These are phyloP conservation scores for Dolichomitus sp. DNA, from an alignment of 2,888 invertebrate species.

Conservation along the genomic window DNA sequence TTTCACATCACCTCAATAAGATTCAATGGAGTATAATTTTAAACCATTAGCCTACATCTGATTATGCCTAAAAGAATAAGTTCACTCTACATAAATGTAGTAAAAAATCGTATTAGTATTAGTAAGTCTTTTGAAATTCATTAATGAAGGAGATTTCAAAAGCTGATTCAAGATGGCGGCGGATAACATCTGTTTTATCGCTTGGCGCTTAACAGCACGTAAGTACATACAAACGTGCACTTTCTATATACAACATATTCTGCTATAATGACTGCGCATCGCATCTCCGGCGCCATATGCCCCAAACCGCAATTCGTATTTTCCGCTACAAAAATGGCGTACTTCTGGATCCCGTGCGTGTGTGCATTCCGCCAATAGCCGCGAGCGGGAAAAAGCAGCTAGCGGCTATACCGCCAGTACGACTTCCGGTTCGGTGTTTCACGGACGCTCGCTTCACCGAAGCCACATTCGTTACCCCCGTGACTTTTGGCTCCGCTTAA, in stretches of 20 bases:
- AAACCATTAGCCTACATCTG: no score
- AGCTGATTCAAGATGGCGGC: background rate
- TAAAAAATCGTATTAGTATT: no score
- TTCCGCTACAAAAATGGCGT: slow-evolving; percentile 6
- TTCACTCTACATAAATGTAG: no score
- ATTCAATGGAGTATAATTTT: no score
- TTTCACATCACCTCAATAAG: no score
- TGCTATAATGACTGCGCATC: background rate
- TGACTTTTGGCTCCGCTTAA: slow-evolving; percentile 1
- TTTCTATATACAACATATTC: background rate
- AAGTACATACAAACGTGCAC: background rate
- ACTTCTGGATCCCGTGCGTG: background rate
- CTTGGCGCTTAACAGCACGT: background rate
- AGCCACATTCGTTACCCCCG: slow-evolving; percentile 38
- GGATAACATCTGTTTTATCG: background rate
- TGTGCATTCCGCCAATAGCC: slow-evolving; percentile 4
- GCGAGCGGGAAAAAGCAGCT: slow-evolving; percentile 32
- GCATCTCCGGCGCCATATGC: background rate
- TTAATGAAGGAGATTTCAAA: background rate
- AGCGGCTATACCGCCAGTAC: background rate
- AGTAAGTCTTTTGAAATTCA: background rate
- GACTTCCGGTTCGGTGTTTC: slow-evolving; percentile 59
- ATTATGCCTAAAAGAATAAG: no score
- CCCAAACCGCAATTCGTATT: background rate
- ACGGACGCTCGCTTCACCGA: slow-evolving; percentile 39